These are phyloP conservation scores for Lateolabrax maculatus DNA, from an alignment of 2,797 vertebrate species.

Conservation along the genomic window DNA sequence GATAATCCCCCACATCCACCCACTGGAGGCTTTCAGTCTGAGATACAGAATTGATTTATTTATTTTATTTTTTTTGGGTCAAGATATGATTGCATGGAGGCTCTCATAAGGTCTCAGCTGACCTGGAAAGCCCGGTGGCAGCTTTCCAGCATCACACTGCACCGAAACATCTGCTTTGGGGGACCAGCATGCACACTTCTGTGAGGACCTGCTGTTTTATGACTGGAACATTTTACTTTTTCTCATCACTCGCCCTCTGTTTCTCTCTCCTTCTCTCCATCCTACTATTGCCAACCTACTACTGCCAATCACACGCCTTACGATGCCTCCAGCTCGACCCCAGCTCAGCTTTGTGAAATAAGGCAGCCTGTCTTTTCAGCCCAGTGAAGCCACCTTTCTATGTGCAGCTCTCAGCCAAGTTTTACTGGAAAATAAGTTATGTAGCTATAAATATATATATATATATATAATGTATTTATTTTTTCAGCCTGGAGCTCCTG, in stretches of 20 bases:
- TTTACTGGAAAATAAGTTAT: slow-evolving; percentile 32
- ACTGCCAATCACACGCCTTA: slow-evolving; percentile 54
- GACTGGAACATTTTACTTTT: slow-evolving; percentile 55
- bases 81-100: slow-evolving; percentile 36
- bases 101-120: slow-evolving; percentile 37
- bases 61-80: slow-evolving; percentile 5
- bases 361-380: slow-evolving; percentile 50
- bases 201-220: slow-evolving; percentile 58
- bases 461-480: too few relatives aligned
- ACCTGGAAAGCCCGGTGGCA: slow-evolving; percentile 59
- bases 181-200: slow-evolving; percentile 27
- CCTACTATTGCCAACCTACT: slow-evolving; percentile 31
- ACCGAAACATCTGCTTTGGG: slow-evolving; percentile 61
- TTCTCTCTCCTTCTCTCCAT: slow-evolving; percentile 17
- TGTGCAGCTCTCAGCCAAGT: slow-evolving; percentile 26
- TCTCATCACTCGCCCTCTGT: slow-evolving; percentile 32
- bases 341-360: slow-evolving; percentile 45
- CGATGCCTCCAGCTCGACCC: slow-evolving; percentile 38
- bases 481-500: slow-evolving; percentile 25
- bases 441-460: too few relatives aligned
- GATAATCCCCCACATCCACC: slow-evolving; percentile 48
- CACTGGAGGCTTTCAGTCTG: slow-evolving; percentile 36
- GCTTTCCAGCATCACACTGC: slow-evolving; percentile 43
- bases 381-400: slow-evolving; percentile 42
- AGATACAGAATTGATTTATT: slow-evolving; percentile 8